Conservation (phyloP, 2,797 vertebrate species). For the Microcaecilia unicolor region DNA sequence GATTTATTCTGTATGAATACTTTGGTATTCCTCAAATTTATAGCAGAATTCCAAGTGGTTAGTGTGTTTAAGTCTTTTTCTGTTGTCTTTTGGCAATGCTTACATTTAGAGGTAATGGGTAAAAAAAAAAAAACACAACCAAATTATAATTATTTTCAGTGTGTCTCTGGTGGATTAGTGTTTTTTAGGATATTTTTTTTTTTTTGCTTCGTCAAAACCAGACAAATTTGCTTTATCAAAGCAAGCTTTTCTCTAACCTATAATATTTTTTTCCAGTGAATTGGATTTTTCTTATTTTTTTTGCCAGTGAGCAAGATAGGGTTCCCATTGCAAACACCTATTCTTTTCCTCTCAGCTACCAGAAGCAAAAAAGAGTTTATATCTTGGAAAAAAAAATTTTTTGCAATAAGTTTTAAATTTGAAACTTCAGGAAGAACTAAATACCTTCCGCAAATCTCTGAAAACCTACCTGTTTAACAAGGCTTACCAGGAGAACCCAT, state of each 20-base stretch:
- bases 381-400: too few species aligned
- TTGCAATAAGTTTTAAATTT: too few species aligned
- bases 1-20: slow-evolving; percentile 34
- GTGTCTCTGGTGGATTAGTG: slow-evolving; percentile 13
- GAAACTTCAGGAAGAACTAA: too few species aligned
- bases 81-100: slow-evolving; percentile 27
- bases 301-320: too few species aligned
- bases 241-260: not conserved
- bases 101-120: slow-evolving; percentile 23
- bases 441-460: too few species aligned
- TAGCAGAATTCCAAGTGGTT: slow-evolving; percentile 31
- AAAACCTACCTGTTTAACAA: too few species aligned
- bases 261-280: slow-evolving; percentile 1
- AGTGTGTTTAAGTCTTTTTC: slow-evolving; percentile 19
- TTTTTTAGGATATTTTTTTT: slow-evolving; percentile 10
- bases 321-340: too few species aligned
- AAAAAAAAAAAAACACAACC: slow-evolving; percentile 37
- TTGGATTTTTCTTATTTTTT: slow-evolving; percentile 5
- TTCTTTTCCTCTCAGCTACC: too few species aligned
- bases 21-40: slow-evolving; percentile 35
- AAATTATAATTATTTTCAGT: slow-evolving; percentile 29
- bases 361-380: too few species aligned
- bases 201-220: slow-evolving; percentile 2
- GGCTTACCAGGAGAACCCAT: too few species aligned
- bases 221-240: slow-evolving; percentile 3